These are phyloP conservation scores for Zophobas morio DNA, from an alignment of 1,140 invertebrate species.

Conservation along the genomic window DNA sequence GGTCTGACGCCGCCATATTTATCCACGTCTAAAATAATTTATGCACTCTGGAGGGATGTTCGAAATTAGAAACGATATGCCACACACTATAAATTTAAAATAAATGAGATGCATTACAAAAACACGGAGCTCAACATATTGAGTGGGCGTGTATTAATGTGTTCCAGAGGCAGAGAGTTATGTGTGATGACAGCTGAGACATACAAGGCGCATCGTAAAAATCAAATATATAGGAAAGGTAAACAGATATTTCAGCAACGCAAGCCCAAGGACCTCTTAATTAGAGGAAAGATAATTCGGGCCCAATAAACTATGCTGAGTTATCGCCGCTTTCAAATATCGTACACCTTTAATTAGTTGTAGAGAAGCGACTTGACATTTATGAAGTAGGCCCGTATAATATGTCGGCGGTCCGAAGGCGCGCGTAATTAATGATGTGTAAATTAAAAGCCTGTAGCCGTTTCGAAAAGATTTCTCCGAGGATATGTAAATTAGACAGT, in stretches of 20 bases:
- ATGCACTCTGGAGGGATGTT: conserved; percentile 50
- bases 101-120: conserved; percentile 60
- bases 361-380: conserved; percentile 59
- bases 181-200: conserved; percentile 59
- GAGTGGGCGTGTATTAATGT: conserved; percentile 60
- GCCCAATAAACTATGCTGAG: conserved; percentile 53
- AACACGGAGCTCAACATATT: conserved; percentile 59
- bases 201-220: conserved; percentile 48
- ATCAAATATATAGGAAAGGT: conserved; percentile 49
- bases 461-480: conserved; percentile 61
- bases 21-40: conserved; percentile 55
- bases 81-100: conserved; percentile 60
- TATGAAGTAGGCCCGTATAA: conserved; percentile 60
- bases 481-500: conserved; percentile 64
- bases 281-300: conserved; percentile 57
- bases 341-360: conserved; percentile 56
- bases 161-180: conserved; percentile 59
- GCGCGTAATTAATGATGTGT: conserved; percentile 64
- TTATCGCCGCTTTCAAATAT: conserved; percentile 53
- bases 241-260: conserved; percentile 58
- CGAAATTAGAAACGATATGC: conserved; percentile 57
- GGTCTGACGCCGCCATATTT: conserved; percentile 52
- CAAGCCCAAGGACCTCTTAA: conserved; percentile 55
- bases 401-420: conserved; percentile 57
- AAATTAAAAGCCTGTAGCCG: conserved; percentile 64